Evolutionary conservation across 2,113 vertebrate species (phyloP).

Genomic region (Hemicordylus capensis): DNA sequence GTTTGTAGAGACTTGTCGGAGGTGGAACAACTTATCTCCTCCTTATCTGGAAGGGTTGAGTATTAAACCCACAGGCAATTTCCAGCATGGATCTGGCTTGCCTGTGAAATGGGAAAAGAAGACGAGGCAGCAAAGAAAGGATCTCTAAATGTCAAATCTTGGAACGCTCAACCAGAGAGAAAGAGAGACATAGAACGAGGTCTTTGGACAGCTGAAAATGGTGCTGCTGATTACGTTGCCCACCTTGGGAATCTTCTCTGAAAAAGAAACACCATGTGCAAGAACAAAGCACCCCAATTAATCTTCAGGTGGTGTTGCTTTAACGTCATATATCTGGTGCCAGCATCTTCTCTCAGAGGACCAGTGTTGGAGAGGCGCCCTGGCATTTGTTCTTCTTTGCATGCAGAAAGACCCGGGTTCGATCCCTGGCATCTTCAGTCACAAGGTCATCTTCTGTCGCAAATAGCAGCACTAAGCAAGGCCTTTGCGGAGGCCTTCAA

Average conservation of each 20-base stretch:
- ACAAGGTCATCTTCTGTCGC: not conserved
- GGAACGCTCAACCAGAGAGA: not conserved
- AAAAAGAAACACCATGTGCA: not conserved
- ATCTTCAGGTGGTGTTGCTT: not conserved
- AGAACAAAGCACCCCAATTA: not conserved
- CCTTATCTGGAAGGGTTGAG: not conserved
- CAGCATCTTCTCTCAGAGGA: not conserved
- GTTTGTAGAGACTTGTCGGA: not conserved
- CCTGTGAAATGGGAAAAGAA: not conserved
- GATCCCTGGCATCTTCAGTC: not conserved
- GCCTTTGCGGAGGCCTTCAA: not conserved
- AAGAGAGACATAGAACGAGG: not conserved
- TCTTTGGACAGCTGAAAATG: not conserved
- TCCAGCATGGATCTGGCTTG: not conserved
- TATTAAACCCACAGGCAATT: not conserved
- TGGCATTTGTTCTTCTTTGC: too few relatives aligned
- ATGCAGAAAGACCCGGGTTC: not conserved
- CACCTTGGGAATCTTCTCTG: not conserved
- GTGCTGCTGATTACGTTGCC: not conserved
- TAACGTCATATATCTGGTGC: not conserved
- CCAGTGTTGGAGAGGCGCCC: not conserved
- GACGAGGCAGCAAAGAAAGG: not conserved
- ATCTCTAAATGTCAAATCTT: not conserved
- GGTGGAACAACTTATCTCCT: not conserved
- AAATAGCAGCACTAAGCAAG: not conserved